A percentile compares a stretch with the other conserved stretches of the same genome.
phyloP scores from a whole-genome alignment of 2,113 vertebrate genomes.

The Leucopsar rothschildi region DNA sequence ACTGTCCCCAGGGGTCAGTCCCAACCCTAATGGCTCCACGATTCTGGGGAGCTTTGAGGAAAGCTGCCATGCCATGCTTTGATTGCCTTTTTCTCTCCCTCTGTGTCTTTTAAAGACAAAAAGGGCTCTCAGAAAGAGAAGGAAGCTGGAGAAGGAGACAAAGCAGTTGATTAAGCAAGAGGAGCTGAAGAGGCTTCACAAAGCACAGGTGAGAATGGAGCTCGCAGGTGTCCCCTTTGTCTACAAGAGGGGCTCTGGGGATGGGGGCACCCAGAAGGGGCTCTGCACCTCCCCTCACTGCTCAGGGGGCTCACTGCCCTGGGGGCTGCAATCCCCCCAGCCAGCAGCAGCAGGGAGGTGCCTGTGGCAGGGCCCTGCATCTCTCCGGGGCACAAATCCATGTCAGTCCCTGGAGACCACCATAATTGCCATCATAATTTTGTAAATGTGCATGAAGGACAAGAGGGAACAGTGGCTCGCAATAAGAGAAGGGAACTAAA shows the following conservation, averaged over 20 bases:
- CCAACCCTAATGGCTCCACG: fast-evolving
- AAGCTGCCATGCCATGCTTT: background rate
- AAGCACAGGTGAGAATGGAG: slow-evolving; percentile 85
- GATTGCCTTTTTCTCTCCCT: background rate
- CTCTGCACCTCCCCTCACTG: background rate
- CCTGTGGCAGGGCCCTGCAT: background rate
- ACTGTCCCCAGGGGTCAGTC: background rate
- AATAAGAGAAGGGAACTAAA: background rate
- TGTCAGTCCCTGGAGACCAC: fast-evolving
- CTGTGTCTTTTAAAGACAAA: slow-evolving; percentile 52
- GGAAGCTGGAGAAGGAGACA: slow-evolving; percentile 78
- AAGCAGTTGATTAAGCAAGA: slow-evolving; percentile 83
- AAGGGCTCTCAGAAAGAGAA: slow-evolving; percentile 66
- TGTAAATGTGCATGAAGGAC: background rate
- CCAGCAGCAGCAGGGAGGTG: background rate
- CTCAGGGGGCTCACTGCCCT: background rate
- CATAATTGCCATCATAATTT: background rate
- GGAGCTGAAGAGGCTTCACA: slow-evolving; percentile 89
- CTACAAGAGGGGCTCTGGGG: background rate
- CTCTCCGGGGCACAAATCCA: background rate
- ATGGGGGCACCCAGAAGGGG: background rate
- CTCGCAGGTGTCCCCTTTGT: background rate
- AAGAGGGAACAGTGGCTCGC: background rate
- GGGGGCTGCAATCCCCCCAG: background rate
- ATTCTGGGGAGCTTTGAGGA: background rate